Base-by-base conservation (phyloP, 2,113 vertebrate species). In the Lophura nycthemera region DNA sequence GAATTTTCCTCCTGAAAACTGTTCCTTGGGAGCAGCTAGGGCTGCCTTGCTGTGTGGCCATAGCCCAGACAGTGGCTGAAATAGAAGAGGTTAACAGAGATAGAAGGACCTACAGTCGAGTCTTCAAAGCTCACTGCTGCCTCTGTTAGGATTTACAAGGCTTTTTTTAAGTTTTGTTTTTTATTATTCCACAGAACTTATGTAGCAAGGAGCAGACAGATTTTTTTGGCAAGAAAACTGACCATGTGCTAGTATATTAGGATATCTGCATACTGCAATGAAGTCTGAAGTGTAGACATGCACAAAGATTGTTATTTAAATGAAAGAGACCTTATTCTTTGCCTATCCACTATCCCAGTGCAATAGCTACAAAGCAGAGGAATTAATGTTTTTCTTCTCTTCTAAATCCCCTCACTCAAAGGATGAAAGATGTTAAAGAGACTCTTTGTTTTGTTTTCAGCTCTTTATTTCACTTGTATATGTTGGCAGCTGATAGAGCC, bases 381-480 rank as follows among this genome's bases (percentile, higher is more conserved):
- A 92, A 91, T 89, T 91, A 92, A 94, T 83, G 75, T 83, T 92
- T 92, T 88, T 67, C 40, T 86, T 91, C 72, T 94, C 50, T 66
- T 88, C 75, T 89, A 94, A 93, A 93, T 88, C 64, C 67, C n/a
- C 72, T 95, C 82, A 70, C 56, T 91, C 56, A 94, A 50, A 64
- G 64, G 77, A 82, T 88, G 79, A 90, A 91, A 90, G 65, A 67
- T 50, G 16, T 86, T 86, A 86, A 65, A 90, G 59, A 93, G 48
- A 85, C 43, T 88, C 75, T 89, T 92, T 93, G 43, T 90, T 95
- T 95, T 76, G 48, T 71, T 92, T 94, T 92, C 88, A 88, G 45
- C 75, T 67, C 48, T 88, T 86, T 80, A 86, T 88, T 91, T 94
- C 40, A 88, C 84, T 95, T 90, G 75, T 95, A 73, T 77, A 70